Base-by-base conservation (phyloP, 2,888 invertebrate genomes). In the Lithophane semibrunnea region DNA sequence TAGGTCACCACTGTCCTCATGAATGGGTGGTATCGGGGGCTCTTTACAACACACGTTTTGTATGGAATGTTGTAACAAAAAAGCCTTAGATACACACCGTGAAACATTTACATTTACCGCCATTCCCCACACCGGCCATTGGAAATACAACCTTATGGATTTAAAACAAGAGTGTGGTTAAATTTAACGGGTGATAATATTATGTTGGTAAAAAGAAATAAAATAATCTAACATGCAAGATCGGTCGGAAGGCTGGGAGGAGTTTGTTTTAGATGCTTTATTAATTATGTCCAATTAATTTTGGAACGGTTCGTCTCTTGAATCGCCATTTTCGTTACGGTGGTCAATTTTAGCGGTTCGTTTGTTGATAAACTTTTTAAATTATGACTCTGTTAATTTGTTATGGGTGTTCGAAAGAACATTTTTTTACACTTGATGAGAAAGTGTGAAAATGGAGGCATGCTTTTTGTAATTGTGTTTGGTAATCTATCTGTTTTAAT, bases 211-310 rank as follows among this genome's bases (percentile, higher is more conserved):
- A 86, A 66, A 90, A 92, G 88, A 95, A 95, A 95, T 94, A 95
- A 95, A 95, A 94, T 92, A 92, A 94, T 93, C 90, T 91, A 93
- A 95, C 93, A 90, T 90, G 92, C 92, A 93, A 93, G 91, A 93
- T 95, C 93, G 92, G 90, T 92, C 91, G 93, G 94, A 92, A 95
- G 94, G 88, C 93, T 93, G 94, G 93, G 93, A 92, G 94, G 94
- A 94, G 95, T 95, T 94, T 94, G 94, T 94, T 95, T 95, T 94
- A 93, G 94, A 94, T 92, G 94, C 93, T 95, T 95, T 96, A 96
- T 96, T 96, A 96, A 96, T 96, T 96, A 96, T 95, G 96, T 96
- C 96, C 92, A 95, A 96, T 96, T 96, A 96, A 96, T 96, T 96
- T 94, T 85, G 90, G 91, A 91, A 95, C 92, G 94, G 94, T 92